Percentiles rank a stretch among this genome's conserved stretches.
Evolutionary conservation across 1,140 invertebrate species (phyloP).

Genomic region (Harlomillsia oculata): DNA sequence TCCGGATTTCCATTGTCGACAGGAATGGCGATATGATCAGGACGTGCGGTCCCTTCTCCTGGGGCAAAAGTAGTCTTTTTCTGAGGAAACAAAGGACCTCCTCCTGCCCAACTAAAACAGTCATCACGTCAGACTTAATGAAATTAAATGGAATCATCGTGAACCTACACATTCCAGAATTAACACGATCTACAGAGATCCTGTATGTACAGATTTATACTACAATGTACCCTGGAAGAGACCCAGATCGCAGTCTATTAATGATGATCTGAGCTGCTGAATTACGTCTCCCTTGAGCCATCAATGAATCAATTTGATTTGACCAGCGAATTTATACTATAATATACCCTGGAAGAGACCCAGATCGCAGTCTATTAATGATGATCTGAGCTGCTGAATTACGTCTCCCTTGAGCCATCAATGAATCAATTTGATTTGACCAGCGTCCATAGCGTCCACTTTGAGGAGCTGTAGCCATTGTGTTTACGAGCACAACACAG

Average conservation of each 20-base stretch:
- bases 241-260: conserved; percentile 12
- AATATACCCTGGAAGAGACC: conserved; percentile 21
- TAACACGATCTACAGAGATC: background rate
- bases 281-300: conserved; percentile 12
- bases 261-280: conserved; percentile 10
- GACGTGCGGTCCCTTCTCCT: background rate
- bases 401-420: conserved; percentile 13
- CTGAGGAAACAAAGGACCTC: conserved; percentile 10
- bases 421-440: conserved; percentile 1
- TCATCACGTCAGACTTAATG: background rate
- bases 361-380: conserved; percentile 9
- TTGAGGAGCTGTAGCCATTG: too few species aligned
- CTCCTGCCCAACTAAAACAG: conserved; percentile 6
- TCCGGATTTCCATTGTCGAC: conserved; percentile 11
- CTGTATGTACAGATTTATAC: background rate
- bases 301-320: background rate
- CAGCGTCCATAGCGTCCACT: background rate
- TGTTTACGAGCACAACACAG: too few species aligned
- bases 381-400: conserved; percentile 11
- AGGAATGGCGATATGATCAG: background rate
- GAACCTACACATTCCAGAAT: background rate
- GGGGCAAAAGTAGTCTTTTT: background rate
- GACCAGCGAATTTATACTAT: background rate
- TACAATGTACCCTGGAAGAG: conserved; percentile 15
- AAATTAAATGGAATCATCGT: background rate